phyloP scores from a whole-genome alignment of 1,140 invertebrate species.

The Lethrus apterus region DNA sequence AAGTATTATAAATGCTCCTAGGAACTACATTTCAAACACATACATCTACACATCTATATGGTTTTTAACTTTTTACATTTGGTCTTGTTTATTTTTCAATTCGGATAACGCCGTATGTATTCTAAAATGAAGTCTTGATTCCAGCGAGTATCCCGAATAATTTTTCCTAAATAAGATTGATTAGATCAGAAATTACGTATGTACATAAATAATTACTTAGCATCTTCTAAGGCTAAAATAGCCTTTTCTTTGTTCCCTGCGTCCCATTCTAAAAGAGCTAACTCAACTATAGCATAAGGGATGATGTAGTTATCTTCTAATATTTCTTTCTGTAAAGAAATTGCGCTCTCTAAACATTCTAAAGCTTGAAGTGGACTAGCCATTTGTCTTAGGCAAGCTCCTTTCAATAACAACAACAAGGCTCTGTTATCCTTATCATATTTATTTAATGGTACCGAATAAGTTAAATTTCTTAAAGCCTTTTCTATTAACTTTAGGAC shows the following conservation, averaged over 20 bases:
- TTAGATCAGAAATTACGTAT: slow-evolving; percentile 21
- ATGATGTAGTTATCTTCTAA: slow-evolving; percentile 78
- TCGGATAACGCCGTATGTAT: slow-evolving; percentile 73
- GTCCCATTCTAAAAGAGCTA: slow-evolving; percentile 68
- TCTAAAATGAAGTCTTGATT: slow-evolving; percentile 86
- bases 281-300: slow-evolving; percentile 81
- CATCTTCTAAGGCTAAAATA: slow-evolving; percentile 67
- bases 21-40: not conserved
- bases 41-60: not conserved
- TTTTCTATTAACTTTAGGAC: slow-evolving; percentile 67
- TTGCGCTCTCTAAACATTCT: slow-evolving; percentile 63
- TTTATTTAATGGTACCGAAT: slow-evolving; percentile 42
- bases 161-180: slow-evolving; percentile 61
- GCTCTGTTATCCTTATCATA: slow-evolving; percentile 72
- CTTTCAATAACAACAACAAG: slow-evolving; percentile 71
- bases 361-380: slow-evolving; percentile 64
- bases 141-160: slow-evolving; percentile 82
- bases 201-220: slow-evolving; percentile 55
- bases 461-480: slow-evolving; percentile 42
- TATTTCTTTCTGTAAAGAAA: slow-evolving; percentile 66
- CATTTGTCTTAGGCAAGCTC: slow-evolving; percentile 73
- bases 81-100: slow-evolving; percentile 40
- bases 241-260: slow-evolving; percentile 61
- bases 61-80: slow-evolving; percentile 10
- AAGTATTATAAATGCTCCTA: slow-evolving; percentile 3